Conservation (phyloP, 1,140 invertebrate genomes). For the Drosophila miranda region DNA sequence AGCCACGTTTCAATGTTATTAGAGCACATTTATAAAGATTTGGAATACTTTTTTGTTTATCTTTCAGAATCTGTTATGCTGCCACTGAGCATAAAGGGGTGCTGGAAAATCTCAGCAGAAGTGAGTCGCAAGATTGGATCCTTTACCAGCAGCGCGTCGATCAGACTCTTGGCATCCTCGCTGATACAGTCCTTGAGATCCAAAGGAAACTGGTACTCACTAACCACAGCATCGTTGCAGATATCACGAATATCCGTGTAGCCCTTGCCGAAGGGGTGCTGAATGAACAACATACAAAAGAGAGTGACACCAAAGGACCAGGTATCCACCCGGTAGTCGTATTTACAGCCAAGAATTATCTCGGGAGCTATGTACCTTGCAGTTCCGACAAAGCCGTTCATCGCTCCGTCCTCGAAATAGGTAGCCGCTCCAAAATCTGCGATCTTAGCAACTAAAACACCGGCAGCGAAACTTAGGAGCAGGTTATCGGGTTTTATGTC, state of each 20-base stretch:
- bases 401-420: background rate
- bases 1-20: too few relatives aligned
- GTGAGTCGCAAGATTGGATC: background rate
- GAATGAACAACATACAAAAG: slow-evolving; percentile 4
- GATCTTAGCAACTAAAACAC: slow-evolving; percentile 4
- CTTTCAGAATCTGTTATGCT: background rate
- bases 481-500: slow-evolving; percentile 36
- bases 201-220: background rate
- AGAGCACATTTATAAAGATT: too few relatives aligned
- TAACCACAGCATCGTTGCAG: background rate
- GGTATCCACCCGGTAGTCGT: slow-evolving; percentile 19
- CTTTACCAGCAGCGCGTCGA: slow-evolving; percentile 18
- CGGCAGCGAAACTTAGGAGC: background rate
- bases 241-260: background rate
- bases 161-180: background rate
- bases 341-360: slow-evolving; percentile 4
- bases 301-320: slow-evolving; percentile 33
- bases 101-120: background rate
- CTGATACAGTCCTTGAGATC: background rate
- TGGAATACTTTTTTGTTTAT: too few relatives aligned
- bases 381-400: slow-evolving; percentile 20
- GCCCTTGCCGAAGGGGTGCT: slow-evolving; percentile 9
- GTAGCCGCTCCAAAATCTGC: slow-evolving; percentile 33
- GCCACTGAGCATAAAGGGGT: slow-evolving; percentile 6
- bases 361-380: slow-evolving; percentile 31